Conservation (phyloP, 2,888 invertebrate species). For the Morpho achilles region DNA sequence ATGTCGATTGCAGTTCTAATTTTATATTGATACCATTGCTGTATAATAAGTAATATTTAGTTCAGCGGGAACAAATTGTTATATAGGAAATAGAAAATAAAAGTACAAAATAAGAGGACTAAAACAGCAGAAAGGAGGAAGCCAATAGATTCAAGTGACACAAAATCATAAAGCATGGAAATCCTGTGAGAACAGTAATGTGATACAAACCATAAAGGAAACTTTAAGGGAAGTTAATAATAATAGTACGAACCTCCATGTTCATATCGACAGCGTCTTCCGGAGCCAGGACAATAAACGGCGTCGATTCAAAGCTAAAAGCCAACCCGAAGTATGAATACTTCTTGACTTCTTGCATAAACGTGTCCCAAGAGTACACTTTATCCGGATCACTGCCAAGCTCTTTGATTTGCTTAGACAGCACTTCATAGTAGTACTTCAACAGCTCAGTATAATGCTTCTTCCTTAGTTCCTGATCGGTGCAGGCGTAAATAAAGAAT, state of each 20-base stretch:
- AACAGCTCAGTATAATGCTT: conserved; percentile 80
- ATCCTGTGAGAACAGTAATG: too few species aligned
- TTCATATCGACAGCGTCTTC: conserved; percentile 80
- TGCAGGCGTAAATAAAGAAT: conserved; percentile 79
- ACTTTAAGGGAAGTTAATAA: too few species aligned
- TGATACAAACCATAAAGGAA: too few species aligned
- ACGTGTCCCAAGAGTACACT: conserved; percentile 72
- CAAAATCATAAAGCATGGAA: background rate
- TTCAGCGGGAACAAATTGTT: too few species aligned
- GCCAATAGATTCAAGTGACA: background rate
- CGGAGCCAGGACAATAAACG: conserved; percentile 76
- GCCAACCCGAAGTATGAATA: conserved; percentile 78
- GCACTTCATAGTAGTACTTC: conserved; percentile 78
- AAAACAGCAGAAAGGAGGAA: conserved; percentile 9
- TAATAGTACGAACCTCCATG: conserved; percentile 56
- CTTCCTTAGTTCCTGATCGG: conserved; percentile 76
- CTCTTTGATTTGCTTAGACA: conserved; percentile 72
- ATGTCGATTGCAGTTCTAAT: too few species aligned
- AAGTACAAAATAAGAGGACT: background rate
- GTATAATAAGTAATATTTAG: too few species aligned
- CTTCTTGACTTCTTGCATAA: conserved; percentile 76
- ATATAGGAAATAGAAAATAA: too few species aligned
- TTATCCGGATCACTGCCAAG: conserved; percentile 80
- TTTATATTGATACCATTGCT: too few species aligned
- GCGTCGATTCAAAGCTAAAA: conserved; percentile 80